Percentiles rank a stretch among this genome's conserved stretches.
These are phyloP conservation scores for Corythoichthys intestinalis DNA, from an alignment of 2,113 vertebrate species.

Conservation along the genomic window DNA sequence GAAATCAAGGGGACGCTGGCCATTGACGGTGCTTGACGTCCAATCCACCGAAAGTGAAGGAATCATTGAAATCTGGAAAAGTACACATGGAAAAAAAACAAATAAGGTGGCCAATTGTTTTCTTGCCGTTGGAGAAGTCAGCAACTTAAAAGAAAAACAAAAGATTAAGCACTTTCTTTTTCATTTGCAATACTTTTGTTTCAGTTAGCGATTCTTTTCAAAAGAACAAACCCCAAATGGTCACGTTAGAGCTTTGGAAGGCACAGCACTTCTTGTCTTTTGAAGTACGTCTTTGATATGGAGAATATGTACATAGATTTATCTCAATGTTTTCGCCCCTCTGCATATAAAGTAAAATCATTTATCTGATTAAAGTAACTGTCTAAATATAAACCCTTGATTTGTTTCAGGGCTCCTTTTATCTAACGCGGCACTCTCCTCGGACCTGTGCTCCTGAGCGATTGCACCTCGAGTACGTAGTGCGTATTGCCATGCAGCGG, in stretches of 20 bases:
- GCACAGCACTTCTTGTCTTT: constrained; percentile 36
- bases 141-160: constrained; percentile 3
- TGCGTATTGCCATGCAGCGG: background rate
- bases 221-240: constrained; percentile 59
- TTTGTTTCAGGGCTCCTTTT: constrained; percentile 55
- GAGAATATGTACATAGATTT: constrained; percentile 48
- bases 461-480: constrained; percentile 29
- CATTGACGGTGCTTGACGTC: too few species aligned
- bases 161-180: constrained; percentile 22
- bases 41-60: too few species aligned
- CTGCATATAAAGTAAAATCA: constrained; percentile 41
- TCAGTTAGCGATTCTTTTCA: constrained; percentile 43
- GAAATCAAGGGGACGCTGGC: too few species aligned
- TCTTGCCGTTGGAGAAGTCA: background rate
- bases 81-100: constrained; percentile 22
- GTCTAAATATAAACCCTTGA: constrained; percentile 61
- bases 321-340: constrained; percentile 37
- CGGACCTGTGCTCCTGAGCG: constrained; percentile 52
- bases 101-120: constrained; percentile 18
- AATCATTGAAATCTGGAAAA: too few species aligned
- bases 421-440: constrained; percentile 39
- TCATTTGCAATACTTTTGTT: constrained; percentile 40
- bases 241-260: constrained; percentile 30
- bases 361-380: constrained; percentile 63
- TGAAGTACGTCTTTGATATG: constrained; percentile 70